Evolutionary conservation across 2,797 vertebrate species (phyloP).

Genomic region (Pipistrellus pygmaeus): DNA sequence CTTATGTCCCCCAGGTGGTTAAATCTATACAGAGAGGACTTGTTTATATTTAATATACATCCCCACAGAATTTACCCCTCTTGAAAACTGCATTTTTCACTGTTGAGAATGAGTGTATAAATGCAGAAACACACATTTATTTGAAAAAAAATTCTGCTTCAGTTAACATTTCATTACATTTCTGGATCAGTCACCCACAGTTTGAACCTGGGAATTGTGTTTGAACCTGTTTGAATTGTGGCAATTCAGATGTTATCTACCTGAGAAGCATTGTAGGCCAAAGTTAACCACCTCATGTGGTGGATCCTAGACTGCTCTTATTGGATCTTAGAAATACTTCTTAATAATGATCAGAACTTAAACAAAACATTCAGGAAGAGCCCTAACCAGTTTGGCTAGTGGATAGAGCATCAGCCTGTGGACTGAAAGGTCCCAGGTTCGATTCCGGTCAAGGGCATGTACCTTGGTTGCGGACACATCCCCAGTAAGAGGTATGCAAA

Average conservation of each 20-base stretch:
- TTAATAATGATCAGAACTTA: background rate
- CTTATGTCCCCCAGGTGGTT: background rate
- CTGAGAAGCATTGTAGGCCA: background rate
- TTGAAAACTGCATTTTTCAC: background rate
- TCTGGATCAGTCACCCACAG: background rate
- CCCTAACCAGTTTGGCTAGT: too few relatives aligned
- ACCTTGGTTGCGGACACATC: too few relatives aligned
- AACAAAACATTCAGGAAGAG: background rate
- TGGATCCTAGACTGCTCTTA: background rate
- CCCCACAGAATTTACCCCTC: background rate
- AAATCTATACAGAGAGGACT: background rate
- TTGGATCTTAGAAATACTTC: background rate
- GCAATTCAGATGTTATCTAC: background rate
- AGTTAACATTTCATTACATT: background rate
- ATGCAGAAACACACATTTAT: background rate
- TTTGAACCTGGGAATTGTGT: background rate
- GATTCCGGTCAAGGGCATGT: too few relatives aligned
- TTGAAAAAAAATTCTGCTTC: constrained; percentile 5
- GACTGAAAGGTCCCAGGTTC: too few relatives aligned
- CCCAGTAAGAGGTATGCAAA: too few relatives aligned
- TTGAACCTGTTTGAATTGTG: background rate
- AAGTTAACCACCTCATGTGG: background rate
- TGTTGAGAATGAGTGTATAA: background rate
- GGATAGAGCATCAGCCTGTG: too few relatives aligned
- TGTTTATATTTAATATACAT: background rate